phyloP scores from a whole-genome alignment of 2,888 invertebrate species.

The Gastracanthus pulcherrimus region DNA sequence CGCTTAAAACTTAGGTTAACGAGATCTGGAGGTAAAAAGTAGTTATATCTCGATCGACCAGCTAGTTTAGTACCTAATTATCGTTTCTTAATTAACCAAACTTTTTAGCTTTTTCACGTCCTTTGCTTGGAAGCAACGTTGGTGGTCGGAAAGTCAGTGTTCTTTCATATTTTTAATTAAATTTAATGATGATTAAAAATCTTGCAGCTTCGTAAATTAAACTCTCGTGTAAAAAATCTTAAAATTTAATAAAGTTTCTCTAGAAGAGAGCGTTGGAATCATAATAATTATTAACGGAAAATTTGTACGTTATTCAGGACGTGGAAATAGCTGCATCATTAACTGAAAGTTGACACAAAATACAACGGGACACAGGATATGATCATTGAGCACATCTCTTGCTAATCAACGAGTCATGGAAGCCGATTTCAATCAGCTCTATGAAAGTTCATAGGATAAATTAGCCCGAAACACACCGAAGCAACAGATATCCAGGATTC shows the following conservation, averaged over 20 bases:
- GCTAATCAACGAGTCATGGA: not conserved
- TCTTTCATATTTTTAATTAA: conserved; percentile 25
- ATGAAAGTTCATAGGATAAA: conserved; percentile 18
- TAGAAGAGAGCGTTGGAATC: too few species aligned
- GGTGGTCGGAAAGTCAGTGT: too few species aligned
- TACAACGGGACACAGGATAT: not conserved
- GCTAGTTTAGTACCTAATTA: conserved; percentile 44
- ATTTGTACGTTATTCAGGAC: too few species aligned
- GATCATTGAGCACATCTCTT: not conserved
- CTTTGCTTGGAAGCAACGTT: not conserved
- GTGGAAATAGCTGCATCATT: not conserved
- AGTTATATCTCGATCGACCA: conserved; percentile 20
- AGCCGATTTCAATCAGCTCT: not conserved
- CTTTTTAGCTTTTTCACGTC: conserved; percentile 16
- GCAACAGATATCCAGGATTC: conserved; percentile 23
- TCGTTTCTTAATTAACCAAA: conserved; percentile 45
- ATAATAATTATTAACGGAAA: too few species aligned
- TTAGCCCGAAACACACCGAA: not conserved
- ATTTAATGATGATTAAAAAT: conserved; percentile 28
- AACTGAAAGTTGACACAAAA: not conserved
- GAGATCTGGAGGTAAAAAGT: conserved; percentile 17
- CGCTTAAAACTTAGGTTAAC: conserved; percentile 28
- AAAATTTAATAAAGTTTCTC: not conserved
- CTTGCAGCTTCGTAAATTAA: not conserved
- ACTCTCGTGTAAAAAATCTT: conserved; percentile 9